These are phyloP conservation scores for Lapara coniferarum DNA, from an alignment of 2,888 invertebrate genomes.

Conservation along the genomic window DNA sequence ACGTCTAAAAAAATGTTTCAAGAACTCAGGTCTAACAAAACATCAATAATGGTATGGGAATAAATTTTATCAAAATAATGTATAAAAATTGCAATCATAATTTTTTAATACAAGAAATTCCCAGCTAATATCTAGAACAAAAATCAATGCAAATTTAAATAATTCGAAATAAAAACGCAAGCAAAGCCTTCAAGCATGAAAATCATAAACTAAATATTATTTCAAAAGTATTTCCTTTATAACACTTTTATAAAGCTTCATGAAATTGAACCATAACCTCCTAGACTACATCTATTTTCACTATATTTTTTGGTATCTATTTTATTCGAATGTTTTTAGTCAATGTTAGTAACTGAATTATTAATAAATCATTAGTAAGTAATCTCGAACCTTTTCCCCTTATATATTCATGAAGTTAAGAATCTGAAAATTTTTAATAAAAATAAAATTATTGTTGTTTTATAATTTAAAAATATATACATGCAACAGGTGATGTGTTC, in stretches of 20 bases:
- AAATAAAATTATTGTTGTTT: not conserved
- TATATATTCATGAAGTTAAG: constrained; percentile 57
- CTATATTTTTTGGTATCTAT: not conserved
- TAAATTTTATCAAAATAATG: too few species aligned
- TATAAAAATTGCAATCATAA: too few species aligned
- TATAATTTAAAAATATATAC: not conserved
- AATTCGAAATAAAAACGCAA: too few species aligned
- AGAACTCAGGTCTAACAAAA: too few species aligned
- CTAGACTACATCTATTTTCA: not conserved
- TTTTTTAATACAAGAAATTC: too few species aligned
- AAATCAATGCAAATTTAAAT: too few species aligned
- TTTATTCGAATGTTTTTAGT: constrained; percentile 23
- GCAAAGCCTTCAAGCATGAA: too few species aligned
- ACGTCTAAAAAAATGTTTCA: too few species aligned
- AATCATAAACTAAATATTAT: not conserved
- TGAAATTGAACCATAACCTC: too few species aligned
- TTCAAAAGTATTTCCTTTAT: not conserved
- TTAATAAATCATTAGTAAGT: constrained; percentile 33
- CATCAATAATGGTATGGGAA: too few species aligned
- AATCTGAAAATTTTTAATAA: constrained; percentile 46
- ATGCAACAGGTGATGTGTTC: not conserved
- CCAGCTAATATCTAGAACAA: too few species aligned
- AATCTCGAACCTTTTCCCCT: constrained; percentile 23
- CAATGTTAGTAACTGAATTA: constrained; percentile 33
- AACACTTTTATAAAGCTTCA: too few species aligned